phyloP scores from a whole-genome alignment of 1,140 invertebrate genomes.

The Cheumatopsyche charites region DNA sequence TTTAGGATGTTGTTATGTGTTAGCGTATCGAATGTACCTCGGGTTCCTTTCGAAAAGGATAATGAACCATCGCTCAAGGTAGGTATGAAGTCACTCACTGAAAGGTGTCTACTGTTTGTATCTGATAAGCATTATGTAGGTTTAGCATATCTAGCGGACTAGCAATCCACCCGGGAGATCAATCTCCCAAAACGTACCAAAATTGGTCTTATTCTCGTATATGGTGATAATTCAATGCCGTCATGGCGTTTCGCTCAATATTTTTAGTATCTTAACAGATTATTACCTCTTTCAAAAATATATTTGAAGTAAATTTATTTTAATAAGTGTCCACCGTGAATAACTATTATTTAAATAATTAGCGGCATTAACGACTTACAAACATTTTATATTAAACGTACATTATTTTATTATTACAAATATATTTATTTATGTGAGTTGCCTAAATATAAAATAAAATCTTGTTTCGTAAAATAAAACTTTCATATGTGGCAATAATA shows the following conservation, averaged over 20 bases:
- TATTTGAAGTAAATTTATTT: slow-evolving; percentile 39
- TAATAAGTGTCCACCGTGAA: slow-evolving; percentile 34
- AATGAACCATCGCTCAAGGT: slow-evolving; percentile 28
- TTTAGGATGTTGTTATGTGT: slow-evolving; percentile 46
- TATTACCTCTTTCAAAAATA: slow-evolving; percentile 61
- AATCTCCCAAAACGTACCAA: slow-evolving; percentile 44
- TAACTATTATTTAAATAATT: slow-evolving; percentile 23
- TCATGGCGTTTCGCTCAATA: slow-evolving; percentile 62
- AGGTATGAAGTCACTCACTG: slow-evolving; percentile 24
- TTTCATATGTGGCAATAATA: slow-evolving; percentile 17
- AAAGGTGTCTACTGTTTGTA: slow-evolving; percentile 54
- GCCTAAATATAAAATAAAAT: slow-evolving; percentile 15
- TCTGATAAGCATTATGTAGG: slow-evolving; percentile 65
- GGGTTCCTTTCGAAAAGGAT: slow-evolving; percentile 46
- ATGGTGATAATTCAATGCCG: slow-evolving; percentile 61
- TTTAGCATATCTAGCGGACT: slow-evolving; percentile 53
- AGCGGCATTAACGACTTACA: slow-evolving; percentile 33
- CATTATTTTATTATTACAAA: slow-evolving; percentile 12
- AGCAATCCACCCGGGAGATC: slow-evolving; percentile 35
- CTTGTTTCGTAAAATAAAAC: slow-evolving; percentile 10
- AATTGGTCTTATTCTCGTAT: slow-evolving; percentile 48
- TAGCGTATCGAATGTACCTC: slow-evolving; percentile 44
- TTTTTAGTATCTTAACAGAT: slow-evolving; percentile 64
- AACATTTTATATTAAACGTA: slow-evolving; percentile 22
- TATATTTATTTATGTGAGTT: slow-evolving; percentile 23